Percentiles rank a stretch among this genome's conserved stretches.
Conservation (phyloP, 2,888 invertebrate species). For the Sthenelais limicola region DNA sequence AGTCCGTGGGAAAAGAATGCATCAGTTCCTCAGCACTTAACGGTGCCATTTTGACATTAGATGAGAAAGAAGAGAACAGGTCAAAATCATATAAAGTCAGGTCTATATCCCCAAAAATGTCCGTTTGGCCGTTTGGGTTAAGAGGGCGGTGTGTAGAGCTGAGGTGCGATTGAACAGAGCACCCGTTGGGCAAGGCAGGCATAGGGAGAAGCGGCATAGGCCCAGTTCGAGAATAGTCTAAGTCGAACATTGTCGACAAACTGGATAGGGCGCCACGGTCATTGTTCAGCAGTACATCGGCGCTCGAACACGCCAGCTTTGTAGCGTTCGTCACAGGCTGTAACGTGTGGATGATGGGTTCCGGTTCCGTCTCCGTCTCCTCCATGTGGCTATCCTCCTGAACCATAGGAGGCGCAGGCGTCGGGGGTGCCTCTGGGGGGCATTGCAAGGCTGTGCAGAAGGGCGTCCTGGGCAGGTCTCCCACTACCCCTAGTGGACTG, state of each 20-base stretch:
- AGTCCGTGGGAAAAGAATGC: slow-evolving; percentile 65
- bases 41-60: slow-evolving; percentile 66
- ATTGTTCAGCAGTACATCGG: slow-evolving; percentile 21
- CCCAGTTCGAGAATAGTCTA: slow-evolving; percentile 26
- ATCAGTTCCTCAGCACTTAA: slow-evolving; percentile 73
- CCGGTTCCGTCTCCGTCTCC: slow-evolving; percentile 19
- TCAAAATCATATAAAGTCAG: slow-evolving; percentile 76
- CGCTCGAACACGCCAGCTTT: slow-evolving; percentile 16
- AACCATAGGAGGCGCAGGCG: not conserved
- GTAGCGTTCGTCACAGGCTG: slow-evolving; percentile 28
- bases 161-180: slow-evolving; percentile 14
- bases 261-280: slow-evolving; percentile 11
- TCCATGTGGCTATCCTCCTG: not conserved
- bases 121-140: slow-evolving; percentile 20
- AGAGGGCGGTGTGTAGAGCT: not conserved
- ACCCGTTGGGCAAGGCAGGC: slow-evolving; percentile 4
- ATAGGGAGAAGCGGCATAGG: not conserved
- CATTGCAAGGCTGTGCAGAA: slow-evolving; percentile 18
- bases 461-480: slow-evolving; percentile 9
- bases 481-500: not conserved
- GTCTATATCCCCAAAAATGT: slow-evolving; percentile 74
- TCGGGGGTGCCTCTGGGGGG: slow-evolving; percentile 2
- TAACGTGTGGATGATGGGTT: slow-evolving; percentile 38
- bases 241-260: slow-evolving; percentile 23
- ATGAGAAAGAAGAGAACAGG: slow-evolving; percentile 64